These are phyloP conservation scores for Thalassophryne amazonica DNA, from an alignment of 2,797 vertebrate genomes.

Conservation along the genomic window DNA sequence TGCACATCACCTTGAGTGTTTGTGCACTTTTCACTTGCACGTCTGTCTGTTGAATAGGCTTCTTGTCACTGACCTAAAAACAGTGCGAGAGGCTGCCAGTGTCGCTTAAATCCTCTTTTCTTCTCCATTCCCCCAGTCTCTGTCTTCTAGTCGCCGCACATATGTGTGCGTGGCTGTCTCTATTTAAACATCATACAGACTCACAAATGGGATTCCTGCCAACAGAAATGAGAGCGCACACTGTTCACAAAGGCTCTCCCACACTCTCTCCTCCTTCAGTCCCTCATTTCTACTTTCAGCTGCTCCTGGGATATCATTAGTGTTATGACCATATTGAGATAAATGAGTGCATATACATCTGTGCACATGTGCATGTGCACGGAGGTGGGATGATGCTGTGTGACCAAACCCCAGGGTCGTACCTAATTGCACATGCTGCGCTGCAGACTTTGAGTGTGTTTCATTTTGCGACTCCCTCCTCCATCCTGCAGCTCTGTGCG, in stretches of 20 bases:
- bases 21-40: constrained; percentile 15
- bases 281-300: constrained; percentile 50
- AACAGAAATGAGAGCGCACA: constrained; percentile 61
- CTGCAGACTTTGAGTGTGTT: constrained; percentile 19
- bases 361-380: not conserved
- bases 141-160: constrained; percentile 43
- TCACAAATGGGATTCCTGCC: constrained; percentile 67
- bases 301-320: constrained; percentile 72
- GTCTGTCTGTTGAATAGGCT: constrained; percentile 58
- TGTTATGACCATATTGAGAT: constrained; percentile 52
- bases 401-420: constrained; percentile 21
- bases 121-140: constrained; percentile 58
- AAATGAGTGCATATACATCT: constrained; percentile 29
- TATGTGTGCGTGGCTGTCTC: constrained; percentile 44
- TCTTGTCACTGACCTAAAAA: constrained; percentile 76
- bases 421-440: constrained; percentile 17
- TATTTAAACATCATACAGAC: constrained; percentile 73
- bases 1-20: constrained; percentile 16
- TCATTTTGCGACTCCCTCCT: not conserved
- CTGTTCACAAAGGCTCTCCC: constrained; percentile 63
- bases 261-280: constrained; percentile 39
- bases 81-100: constrained; percentile 66
- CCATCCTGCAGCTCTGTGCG: not conserved
- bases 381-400: constrained; percentile 16
- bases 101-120: constrained; percentile 71